Evolutionary conservation across 2,113 vertebrate genomes (phyloP), one percentile per base, ranked within the genome.

Genomic region (Archilochus colubris): DNA sequence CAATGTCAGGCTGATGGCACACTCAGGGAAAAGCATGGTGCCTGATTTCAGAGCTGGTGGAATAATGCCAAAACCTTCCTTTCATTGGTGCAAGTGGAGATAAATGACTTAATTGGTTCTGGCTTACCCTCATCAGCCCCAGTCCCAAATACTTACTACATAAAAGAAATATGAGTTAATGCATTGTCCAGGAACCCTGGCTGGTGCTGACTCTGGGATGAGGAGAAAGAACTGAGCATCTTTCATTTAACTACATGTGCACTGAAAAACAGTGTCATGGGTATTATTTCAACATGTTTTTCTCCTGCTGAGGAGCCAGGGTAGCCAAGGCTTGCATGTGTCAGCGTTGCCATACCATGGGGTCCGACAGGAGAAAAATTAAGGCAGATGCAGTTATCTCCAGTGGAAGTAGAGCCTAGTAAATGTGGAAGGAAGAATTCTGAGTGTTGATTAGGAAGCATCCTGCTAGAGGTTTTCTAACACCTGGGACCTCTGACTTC

Each of bases 91-190:
- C 1, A 72, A 93, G 81, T 33, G 70, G 64, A 82, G 86, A 84
- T 82, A 95, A 96, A 96, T 88, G 27, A 94, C 23, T 85, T 64
- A 58, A 88, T 66, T 91, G 55, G 36, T 53, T 94, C 14, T 53
- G 80, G 36, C 72, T 94, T 22, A 11, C n/a, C 28, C 51, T 48
- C 61, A 63, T 73, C 75, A 82, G 76, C 43, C 82, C 66, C 50
- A 40, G 75, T 94, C 2, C 2, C 59, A 79, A 59, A 50, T 38
- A 59, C 69, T 82, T 54, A 24, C 17, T 11, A 22, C 27, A 14
- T 59, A 77, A 82, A 88, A 68, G 27, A 77, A 96, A 33, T 51
- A 33, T 3, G 73, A 85, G 83, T 68, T 63, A 61, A 87, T 64
- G 48, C 27, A 80, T n/a, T 36, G 48, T 22, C 19, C 25, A n/a